Percentiles rank a stretch among this genome's conserved stretches.
These are phyloP conservation scores for Platycheirus rosarum DNA, from an alignment of 2,888 invertebrate species.

Conservation along the genomic window DNA sequence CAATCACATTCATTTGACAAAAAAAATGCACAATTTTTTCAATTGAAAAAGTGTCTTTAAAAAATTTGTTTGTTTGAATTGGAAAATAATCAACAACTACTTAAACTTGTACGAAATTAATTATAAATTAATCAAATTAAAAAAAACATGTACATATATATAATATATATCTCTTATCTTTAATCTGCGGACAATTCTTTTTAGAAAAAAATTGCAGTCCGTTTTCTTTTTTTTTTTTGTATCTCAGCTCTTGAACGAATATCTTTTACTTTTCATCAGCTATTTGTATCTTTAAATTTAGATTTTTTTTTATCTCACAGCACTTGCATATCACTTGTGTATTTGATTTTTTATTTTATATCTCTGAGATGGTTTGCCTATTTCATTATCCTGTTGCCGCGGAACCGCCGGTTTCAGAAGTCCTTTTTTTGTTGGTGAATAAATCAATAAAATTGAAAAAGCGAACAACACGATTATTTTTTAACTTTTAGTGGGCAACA, in stretches of 20 bases:
- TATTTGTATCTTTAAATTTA: conserved; percentile 31
- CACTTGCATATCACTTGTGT: conserved; percentile 75
- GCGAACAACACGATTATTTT: conserved; percentile 58
- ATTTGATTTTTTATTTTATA: conserved; percentile 38
- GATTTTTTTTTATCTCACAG: conserved; percentile 75
- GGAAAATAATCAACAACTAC: conserved; percentile 74
- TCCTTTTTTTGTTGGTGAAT: conserved; percentile 57
- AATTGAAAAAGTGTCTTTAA: neutral
- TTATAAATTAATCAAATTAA: conserved; percentile 53
- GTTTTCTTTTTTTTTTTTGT: conserved; percentile 14
- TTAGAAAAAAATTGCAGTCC: conserved; percentile 57
- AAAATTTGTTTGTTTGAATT: conserved; percentile 49
- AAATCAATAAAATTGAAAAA: conserved; percentile 60
- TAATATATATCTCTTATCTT: conserved; percentile 56
- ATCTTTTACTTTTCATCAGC: conserved; percentile 52
- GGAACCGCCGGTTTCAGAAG: conserved; percentile 61
- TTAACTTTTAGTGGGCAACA: conserved; percentile 37
- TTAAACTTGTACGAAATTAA: conserved; percentile 61
- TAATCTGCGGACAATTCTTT: conserved; percentile 54
- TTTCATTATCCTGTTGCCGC: conserved; percentile 66
- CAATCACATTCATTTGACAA: conserved; percentile 25
- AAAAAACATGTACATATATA: conserved; percentile 64
- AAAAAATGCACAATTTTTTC: conserved; percentile 61
- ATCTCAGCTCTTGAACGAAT: conserved; percentile 60
- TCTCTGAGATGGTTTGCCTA: conserved; percentile 62